These are phyloP conservation scores for Bombylius major DNA, from an alignment of 2,888 invertebrate genomes.

Conservation along the genomic window DNA sequence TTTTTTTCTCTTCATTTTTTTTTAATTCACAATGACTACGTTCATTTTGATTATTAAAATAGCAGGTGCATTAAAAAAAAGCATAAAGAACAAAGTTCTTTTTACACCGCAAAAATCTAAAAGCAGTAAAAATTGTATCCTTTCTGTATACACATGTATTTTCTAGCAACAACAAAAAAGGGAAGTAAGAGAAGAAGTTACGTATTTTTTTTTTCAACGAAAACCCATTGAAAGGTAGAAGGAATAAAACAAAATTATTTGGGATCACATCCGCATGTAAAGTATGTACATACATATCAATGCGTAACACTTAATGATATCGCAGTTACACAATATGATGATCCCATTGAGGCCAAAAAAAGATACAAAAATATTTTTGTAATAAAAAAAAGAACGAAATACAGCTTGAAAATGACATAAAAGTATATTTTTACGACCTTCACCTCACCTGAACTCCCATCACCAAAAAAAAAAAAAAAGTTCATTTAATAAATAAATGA, in stretches of 20 bases:
- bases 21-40: neutral
- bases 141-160: too few relatives aligned
- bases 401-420: neutral
- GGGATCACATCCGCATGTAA: neutral
- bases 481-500: slow-evolving; percentile 15
- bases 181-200: too few relatives aligned
- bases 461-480: neutral
- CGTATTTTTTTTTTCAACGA: too few relatives aligned
- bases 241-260: neutral
- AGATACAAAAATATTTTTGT: too few relatives aligned
- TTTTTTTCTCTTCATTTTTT: neutral
- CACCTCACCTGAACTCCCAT: slow-evolving; percentile 12
- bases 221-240: too few relatives aligned
- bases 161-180: too few relatives aligned
- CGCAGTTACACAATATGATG: neutral
- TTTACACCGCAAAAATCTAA: too few relatives aligned
- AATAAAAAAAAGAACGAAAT: too few relatives aligned
- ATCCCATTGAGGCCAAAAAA: neutral
- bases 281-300: neutral
- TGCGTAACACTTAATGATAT: neutral
- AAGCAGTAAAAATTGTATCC: too few relatives aligned
- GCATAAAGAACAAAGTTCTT: too few relatives aligned
- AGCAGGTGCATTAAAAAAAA: too few relatives aligned
- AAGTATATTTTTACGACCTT: neutral
- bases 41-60: too few relatives aligned